Percentiles rank a stretch among this genome's conserved stretches.
phyloP scores from a whole-genome alignment of 2,888 invertebrate species.

The Acleris emargana region DNA sequence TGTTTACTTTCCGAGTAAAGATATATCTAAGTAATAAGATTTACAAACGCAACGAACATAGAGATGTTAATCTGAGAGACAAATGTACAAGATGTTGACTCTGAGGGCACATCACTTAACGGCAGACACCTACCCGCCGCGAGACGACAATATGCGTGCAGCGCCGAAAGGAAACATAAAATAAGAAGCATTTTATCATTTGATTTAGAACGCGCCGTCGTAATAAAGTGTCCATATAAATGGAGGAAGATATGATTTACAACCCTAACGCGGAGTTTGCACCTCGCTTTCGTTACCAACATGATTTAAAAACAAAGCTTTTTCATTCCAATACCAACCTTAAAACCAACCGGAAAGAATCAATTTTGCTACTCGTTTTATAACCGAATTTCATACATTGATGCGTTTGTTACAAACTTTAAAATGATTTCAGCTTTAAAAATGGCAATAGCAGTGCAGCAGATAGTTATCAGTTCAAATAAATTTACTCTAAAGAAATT shows the following conservation, averaged over 20 bases:
- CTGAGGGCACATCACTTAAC: constrained; percentile 49
- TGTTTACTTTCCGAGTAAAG: background rate
- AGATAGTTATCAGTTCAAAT: constrained; percentile 26
- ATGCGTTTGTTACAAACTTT: constrained; percentile 37
- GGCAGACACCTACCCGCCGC: constrained; percentile 51
- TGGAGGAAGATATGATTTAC: constrained; percentile 80
- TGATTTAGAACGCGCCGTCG: constrained; percentile 80
- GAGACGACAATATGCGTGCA: constrained; percentile 71
- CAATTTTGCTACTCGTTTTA: constrained; percentile 15
- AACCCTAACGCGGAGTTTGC: constrained; percentile 68
- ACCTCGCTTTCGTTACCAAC: constrained; percentile 59
- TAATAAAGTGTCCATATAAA: constrained; percentile 83
- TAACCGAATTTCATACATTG: constrained; percentile 34
- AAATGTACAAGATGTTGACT: constrained; percentile 47
- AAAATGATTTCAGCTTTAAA: constrained; percentile 37
- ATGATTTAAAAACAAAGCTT: constrained; percentile 61
- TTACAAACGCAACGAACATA: constrained; percentile 20
- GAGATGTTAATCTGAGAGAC: constrained; percentile 26
- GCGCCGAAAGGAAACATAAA: constrained; percentile 75
- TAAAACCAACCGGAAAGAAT: constrained; percentile 28
- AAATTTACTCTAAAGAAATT: constrained; percentile 7
- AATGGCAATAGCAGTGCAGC: constrained; percentile 29
- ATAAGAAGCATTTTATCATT: constrained; percentile 82
- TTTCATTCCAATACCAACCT: constrained; percentile 37
- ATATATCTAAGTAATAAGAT: constrained; percentile 5